phyloP scores from a whole-genome alignment of 2,888 invertebrate genomes.

The Melanostoma scalare region DNA sequence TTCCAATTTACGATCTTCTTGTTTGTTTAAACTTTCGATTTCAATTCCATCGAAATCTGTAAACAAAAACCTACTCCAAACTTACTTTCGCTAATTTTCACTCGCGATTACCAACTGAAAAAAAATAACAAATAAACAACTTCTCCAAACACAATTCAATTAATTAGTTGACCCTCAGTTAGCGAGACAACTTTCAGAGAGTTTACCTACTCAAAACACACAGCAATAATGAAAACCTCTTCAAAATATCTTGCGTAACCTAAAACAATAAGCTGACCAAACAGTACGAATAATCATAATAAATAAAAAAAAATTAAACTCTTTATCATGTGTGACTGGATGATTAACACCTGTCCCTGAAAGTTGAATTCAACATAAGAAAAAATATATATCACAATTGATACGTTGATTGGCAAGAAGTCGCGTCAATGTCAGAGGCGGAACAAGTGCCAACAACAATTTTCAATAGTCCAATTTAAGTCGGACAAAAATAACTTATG shows the following conservation, averaged over 20 bases:
- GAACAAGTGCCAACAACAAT: constrained; percentile 43
- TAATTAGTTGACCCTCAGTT: constrained; percentile 61
- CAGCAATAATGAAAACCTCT: constrained; percentile 30
- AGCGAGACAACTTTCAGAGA: constrained; percentile 40
- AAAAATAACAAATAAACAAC: constrained; percentile 32
- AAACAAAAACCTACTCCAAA: not conserved
- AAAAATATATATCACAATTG: constrained; percentile 12
- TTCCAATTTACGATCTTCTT: too few relatives aligned
- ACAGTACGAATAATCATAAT: constrained; percentile 1
- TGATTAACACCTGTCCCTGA: constrained; percentile 49
- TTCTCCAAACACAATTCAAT: constrained; percentile 58
- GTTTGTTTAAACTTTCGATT: too few relatives aligned
- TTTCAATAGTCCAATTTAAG: constrained; percentile 35
- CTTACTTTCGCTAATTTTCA: constrained; percentile 49
- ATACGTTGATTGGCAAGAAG: constrained; percentile 20
- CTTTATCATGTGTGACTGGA: constrained; percentile 32
- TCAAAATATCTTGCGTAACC: constrained; percentile 52
- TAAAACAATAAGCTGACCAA: constrained; percentile 26
- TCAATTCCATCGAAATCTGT: not conserved
- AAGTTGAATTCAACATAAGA: constrained; percentile 24
- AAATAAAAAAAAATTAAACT: constrained; percentile 24
- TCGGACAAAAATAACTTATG: constrained; percentile 23
- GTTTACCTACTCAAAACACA: constrained; percentile 6
- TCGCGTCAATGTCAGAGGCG: constrained; percentile 55
- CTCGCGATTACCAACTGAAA: constrained; percentile 29